Percentiles rank a stretch among this genome's conserved stretches.
These are phyloP conservation scores for Pentamera pediparva DNA, from an alignment of 53 echinoderm and acorn worm species.

Conservation along the genomic window DNA sequence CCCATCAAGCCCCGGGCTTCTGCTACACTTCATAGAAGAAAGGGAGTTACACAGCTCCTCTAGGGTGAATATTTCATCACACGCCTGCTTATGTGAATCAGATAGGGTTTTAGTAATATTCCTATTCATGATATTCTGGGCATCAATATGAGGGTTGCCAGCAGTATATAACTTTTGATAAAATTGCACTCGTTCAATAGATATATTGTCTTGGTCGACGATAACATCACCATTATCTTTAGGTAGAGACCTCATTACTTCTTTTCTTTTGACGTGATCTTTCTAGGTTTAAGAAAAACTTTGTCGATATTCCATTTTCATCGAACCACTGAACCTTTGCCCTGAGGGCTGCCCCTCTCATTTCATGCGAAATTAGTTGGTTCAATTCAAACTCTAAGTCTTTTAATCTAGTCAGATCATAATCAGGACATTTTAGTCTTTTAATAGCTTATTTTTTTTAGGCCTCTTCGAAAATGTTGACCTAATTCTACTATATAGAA, in stretches of 20 bases:
- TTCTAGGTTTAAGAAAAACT: conserved; percentile 15
- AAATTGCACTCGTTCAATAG: background rate
- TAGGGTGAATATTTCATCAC: background rate
- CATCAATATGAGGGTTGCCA: background rate
- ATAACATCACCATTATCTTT: background rate
- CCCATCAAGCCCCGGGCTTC: conserved; percentile 21
- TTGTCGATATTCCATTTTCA: conserved; percentile 2
- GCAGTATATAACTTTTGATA: background rate
- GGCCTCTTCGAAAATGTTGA: too few relatives aligned
- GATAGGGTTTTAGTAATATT: background rate
- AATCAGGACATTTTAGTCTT: conserved; percentile 3
- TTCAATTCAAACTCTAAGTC: background rate
- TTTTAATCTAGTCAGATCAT: background rate
- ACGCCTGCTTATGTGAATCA: background rate
- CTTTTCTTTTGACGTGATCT: background rate
- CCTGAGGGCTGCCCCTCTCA: background rate
- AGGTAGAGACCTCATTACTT: background rate
- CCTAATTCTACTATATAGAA: too few relatives aligned
- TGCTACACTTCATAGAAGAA: background rate
- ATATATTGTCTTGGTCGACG: background rate
- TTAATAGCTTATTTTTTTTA: background rate
- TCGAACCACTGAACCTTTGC: background rate
- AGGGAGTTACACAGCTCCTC: background rate
- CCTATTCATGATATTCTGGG: background rate
- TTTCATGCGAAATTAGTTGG: background rate